These are phyloP conservation scores for Temnothorax rugatulus DNA, from an alignment of 2,888 invertebrate genomes.

Conservation along the genomic window DNA sequence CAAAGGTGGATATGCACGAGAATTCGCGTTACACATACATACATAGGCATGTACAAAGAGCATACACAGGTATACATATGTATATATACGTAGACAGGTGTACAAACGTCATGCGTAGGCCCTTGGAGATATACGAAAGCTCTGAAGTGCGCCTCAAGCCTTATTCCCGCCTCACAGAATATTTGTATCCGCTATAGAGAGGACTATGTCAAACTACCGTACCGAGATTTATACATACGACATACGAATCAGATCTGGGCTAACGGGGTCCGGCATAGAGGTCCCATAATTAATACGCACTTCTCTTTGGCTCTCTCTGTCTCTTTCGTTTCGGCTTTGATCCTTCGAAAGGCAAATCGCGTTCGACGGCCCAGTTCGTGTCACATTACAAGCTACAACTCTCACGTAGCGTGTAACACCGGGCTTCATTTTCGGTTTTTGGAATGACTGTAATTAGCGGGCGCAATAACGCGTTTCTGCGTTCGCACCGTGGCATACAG, in stretches of 20 bases:
- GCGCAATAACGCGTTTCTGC: slow-evolving; percentile 16
- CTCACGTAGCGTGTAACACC: slow-evolving; percentile 14
- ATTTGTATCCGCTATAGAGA: slow-evolving; percentile 5
- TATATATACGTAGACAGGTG: no score
- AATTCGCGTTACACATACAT: not conserved
- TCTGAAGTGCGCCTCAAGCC: slow-evolving; percentile 1
- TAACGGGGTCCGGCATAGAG: not conserved
- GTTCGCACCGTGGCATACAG: not conserved
- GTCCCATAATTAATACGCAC: slow-evolving; percentile 32
- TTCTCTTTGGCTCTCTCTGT: not conserved
- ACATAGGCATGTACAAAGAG: not conserved
- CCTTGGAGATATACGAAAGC: slow-evolving; percentile 17
- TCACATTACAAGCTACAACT: slow-evolving; percentile 18
- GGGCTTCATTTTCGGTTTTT: slow-evolving; percentile 36
- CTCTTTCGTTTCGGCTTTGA: slow-evolving; percentile 32
- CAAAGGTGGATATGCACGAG: slow-evolving; percentile 13
- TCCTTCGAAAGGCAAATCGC: slow-evolving; percentile 31
- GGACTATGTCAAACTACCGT: not conserved
- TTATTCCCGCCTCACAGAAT: slow-evolving; percentile 22
- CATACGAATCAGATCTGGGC: slow-evolving; percentile 1
- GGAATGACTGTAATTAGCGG: slow-evolving; percentile 35
- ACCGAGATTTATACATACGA: slow-evolving; percentile 4
- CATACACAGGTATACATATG: not conserved
- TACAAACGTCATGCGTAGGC: not conserved
- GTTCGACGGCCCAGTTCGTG: not conserved